A percentile compares a stretch with the other conserved stretches of the same genome.
Evolutionary conservation across 2,797 vertebrate genomes (phyloP).

Genomic region (Cetoscarus ocellatus): DNA sequence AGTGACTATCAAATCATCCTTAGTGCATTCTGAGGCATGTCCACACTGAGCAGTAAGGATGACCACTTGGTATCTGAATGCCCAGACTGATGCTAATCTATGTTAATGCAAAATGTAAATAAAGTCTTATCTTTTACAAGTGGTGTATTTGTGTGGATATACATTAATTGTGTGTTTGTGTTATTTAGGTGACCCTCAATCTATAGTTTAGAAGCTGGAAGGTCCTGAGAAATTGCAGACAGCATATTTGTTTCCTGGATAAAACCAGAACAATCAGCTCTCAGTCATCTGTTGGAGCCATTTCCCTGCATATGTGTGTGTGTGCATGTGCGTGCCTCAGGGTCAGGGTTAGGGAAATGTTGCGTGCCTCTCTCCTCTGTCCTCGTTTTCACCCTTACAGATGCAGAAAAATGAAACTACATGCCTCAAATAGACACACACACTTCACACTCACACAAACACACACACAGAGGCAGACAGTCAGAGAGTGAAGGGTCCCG

Average conservation of each 20-base stretch:
- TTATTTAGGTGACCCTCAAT: slow-evolving; percentile 20
- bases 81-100: too few species aligned
- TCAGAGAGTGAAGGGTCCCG: slow-evolving; percentile 79
- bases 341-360: slow-evolving; percentile 53
- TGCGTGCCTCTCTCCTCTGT: slow-evolving; percentile 64
- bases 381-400: slow-evolving; percentile 78
- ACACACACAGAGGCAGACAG: slow-evolving; percentile 62
- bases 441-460: slow-evolving; percentile 17
- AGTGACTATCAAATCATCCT: too few species aligned
- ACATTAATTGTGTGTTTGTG: slow-evolving; percentile 25
- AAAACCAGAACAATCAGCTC: slow-evolving; percentile 39
- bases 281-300: slow-evolving; percentile 46
- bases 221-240: slow-evolving; percentile 45
- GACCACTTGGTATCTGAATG: too few species aligned
- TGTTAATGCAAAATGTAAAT: background rate
- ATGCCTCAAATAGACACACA: slow-evolving; percentile 62
- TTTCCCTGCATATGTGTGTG: slow-evolving; percentile 15
- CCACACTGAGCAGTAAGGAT: too few species aligned
- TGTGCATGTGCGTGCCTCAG: slow-evolving; percentile 33
- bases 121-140: slow-evolving; percentile 2
- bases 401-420: slow-evolving; percentile 79
- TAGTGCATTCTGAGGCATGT: too few species aligned
- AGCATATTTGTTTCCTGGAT: slow-evolving; percentile 53
- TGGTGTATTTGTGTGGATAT: slow-evolving; percentile 28
- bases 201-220: slow-evolving; percentile 12